phyloP scores from a whole-genome alignment of 1,140 invertebrate species.

The Acromyrmex heyeri region DNA sequence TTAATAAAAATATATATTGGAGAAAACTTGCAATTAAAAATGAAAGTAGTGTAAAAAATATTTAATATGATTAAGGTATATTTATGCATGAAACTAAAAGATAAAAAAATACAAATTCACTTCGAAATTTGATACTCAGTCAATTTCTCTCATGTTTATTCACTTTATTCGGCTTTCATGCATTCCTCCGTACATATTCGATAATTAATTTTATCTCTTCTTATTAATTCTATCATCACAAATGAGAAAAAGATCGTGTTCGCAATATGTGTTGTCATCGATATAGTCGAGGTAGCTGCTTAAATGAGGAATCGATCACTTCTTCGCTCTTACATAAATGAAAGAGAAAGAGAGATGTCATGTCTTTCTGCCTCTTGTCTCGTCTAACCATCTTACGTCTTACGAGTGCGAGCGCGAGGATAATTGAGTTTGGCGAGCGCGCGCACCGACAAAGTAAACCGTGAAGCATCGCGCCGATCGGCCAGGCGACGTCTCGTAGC shows the following conservation, averaged over 20 bases:
- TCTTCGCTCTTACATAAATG: conserved; percentile 42
- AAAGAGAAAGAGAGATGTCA: background rate
- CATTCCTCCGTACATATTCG: background rate
- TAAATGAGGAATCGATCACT: conserved; percentile 69
- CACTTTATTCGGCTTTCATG: background rate
- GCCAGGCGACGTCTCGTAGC: conserved; percentile 64
- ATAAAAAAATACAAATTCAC: too few relatives aligned
- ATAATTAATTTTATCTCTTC: background rate
- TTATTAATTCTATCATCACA: background rate
- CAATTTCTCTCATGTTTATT: background rate
- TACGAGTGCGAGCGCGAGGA: conserved; percentile 47
- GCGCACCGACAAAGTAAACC: conserved; percentile 75
- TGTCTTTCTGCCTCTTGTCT: background rate
- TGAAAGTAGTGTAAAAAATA: background rate
- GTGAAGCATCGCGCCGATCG: conserved; percentile 60
- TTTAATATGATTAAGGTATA: background rate
- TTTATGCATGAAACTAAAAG: background rate
- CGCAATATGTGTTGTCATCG: conserved; percentile 48
- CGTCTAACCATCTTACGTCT: background rate
- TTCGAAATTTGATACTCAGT: too few relatives aligned
- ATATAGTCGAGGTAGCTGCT: conserved; percentile 52
- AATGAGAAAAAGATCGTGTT: conserved; percentile 45
- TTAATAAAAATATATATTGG: too few relatives aligned
- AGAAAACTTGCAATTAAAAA: too few relatives aligned
- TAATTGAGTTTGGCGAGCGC: conserved; percentile 73